A percentile compares a stretch with the other conserved stretches of the same genome.
Evolutionary conservation across 1,140 invertebrate species (phyloP).

Genomic region (Melanaphis sacchari): DNA sequence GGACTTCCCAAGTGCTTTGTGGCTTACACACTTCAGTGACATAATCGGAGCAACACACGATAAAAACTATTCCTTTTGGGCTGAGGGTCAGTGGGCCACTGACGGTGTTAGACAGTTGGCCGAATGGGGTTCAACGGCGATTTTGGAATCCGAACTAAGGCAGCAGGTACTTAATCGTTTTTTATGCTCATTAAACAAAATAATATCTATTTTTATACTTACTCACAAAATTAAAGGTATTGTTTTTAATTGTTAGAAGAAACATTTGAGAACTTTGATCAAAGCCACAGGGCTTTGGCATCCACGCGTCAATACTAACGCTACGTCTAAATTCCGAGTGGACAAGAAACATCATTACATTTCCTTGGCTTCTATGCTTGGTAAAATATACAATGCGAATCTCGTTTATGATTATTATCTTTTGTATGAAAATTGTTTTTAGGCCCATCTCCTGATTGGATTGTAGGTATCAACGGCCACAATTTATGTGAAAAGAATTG

Average conservation of each 20-base stretch:
- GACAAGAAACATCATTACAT: conserved; percentile 88
- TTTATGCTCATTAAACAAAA: background rate
- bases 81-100: conserved; percentile 86
- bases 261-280: conserved; percentile 87
- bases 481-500: conserved; percentile 90
- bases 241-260: conserved; percentile 65
- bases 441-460: conserved; percentile 94
- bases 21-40: conserved; percentile 97
- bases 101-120: conserved; percentile 93
- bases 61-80: conserved; percentile 92
- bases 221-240: no score
- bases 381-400: conserved; percentile 63
- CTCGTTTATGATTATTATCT: background rate
- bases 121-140: conserved; percentile 89
- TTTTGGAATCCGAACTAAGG: conserved; percentile 90
- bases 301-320: conserved; percentile 89
- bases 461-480: conserved; percentile 87
- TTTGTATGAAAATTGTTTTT: conserved; percentile 42
- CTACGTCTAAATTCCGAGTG: conserved; percentile 83
- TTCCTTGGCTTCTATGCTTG: conserved; percentile 93
- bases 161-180: conserved; percentile 67
- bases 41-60: conserved; percentile 95
- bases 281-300: conserved; percentile 94
- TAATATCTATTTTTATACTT: background rate
- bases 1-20: conserved; percentile 86